A percentile compares a stretch with the other conserved stretches of the same genome.
These are phyloP conservation scores for Dipodomys merriami DNA, from an alignment of 2,113 vertebrate genomes.

Conservation along the genomic window DNA sequence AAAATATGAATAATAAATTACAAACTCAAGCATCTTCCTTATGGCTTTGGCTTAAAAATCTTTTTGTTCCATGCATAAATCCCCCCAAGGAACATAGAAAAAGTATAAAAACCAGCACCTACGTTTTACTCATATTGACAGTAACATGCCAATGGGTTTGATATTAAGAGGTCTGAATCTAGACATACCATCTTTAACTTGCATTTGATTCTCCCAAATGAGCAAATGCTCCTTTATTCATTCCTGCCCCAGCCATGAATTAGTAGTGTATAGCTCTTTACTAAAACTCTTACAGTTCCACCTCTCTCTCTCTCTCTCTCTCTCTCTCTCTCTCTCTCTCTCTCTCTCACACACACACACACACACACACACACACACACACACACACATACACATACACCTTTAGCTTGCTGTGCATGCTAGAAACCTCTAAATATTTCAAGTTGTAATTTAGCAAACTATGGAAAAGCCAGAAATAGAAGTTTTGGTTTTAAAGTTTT, in stretches of 20 bases:
- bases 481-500: not conserved
- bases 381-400: no score
- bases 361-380: no score
- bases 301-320: not conserved
- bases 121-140: not conserved
- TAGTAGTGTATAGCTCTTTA: not conserved
- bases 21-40: constrained; percentile 41
- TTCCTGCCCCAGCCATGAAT: not conserved
- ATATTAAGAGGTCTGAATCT: constrained; percentile 34
- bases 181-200: not conserved
- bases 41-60: constrained; percentile 1
- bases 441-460: constrained; percentile 52
- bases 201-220: not conserved
- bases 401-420: constrained; percentile 15
- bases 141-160: not conserved
- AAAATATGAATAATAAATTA: constrained; percentile 59
- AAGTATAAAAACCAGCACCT: constrained; percentile 1
- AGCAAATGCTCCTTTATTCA: not conserved
- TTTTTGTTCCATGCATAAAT: constrained; percentile 41
- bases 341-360: no score
- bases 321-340: no score
- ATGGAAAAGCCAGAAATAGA: constrained; percentile 65
- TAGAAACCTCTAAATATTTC: constrained; percentile 67
- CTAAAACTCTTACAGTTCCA: constrained; percentile 8
- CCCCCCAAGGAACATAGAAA: constrained; percentile 8